Evolutionary conservation across 1,140 invertebrate genomes (phyloP), one percentile per base, ranked within the genome.

Genomic region (Lutraria rhynchaena): DNA sequence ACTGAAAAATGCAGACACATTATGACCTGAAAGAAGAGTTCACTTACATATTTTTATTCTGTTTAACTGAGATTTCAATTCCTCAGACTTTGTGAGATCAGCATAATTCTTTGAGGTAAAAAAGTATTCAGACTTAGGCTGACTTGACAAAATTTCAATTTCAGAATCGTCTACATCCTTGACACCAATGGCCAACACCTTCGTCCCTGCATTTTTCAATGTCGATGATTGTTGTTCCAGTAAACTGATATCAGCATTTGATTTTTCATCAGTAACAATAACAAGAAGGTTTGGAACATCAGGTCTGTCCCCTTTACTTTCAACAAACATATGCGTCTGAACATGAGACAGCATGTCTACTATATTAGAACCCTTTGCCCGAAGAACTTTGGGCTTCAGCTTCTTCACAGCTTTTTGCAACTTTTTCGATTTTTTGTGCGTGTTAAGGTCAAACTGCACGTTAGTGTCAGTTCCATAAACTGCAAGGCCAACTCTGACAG

Each of bases 231-330:
- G 44, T 22, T 73, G 44, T 19, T 22, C 35, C 17, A 81, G 17
- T 1, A 33, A 35, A 22, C 27, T 37, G 13, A 65, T 46, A 19
- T 73, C 31, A 5, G 55, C 46, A 29, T 35, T 83, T 1, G 84
- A 80, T 15, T 53, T 49, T 22, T 85, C 84, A 76, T 90, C 89
- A 7, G 89, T 89, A 22, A 90, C 71, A 19, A 90, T 27, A 33
- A 90, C 78, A 3, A 87, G 24, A 0, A 83, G 83, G 69, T 90
- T 88, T 7, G 83, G 83, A 9, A 87, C 88, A 53, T 82, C 81
- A 15, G 69, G 51, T 57, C 89, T 69, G 53, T 89, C 88, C 15
- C 89, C 89, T 29, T 70, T 75, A 2, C 24, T 49, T 15, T 71
- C 17, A 0, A 29, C 67, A 49, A 89, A 85, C 46, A 89, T 81